Evolutionary conservation across 2,113 vertebrate genomes (phyloP).

Genomic region (Acrocephalus kingi): DNA sequence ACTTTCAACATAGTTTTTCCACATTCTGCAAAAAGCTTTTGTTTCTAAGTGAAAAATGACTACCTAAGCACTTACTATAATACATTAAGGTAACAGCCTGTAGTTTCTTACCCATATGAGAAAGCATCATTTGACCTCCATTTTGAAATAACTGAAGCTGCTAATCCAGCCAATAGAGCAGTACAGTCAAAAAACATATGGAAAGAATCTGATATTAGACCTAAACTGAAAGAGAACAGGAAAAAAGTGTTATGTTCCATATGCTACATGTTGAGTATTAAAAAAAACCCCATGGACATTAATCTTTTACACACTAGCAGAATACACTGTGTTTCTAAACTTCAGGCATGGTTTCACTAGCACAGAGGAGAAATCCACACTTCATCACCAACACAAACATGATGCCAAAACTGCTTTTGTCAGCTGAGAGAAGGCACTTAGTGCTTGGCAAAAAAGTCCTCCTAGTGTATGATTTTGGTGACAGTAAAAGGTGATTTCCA

Average conservation of each 20-base stretch:
- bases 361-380: not conserved
- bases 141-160: constrained; percentile 96
- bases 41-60: not conserved
- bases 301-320: not conserved
- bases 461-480: not conserved
- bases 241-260: constrained; percentile 40
- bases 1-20: not conserved
- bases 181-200: constrained; percentile 99
- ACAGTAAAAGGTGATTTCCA: not conserved
- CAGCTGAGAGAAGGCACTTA: not conserved
- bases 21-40: not conserved
- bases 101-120: constrained; percentile 91
- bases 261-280: not conserved
- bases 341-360: not conserved
- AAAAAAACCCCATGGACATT: not conserved
- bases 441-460: not conserved
- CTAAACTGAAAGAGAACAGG: constrained; percentile 84
- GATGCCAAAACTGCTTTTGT: not conserved
- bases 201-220: constrained; percentile 98
- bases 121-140: constrained; percentile 98
- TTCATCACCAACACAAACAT: not conserved
- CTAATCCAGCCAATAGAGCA: constrained; percentile 93
- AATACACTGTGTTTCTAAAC: not conserved
- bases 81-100: not conserved
- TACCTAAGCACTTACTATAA: not conserved